Conservation (phyloP, 2,113 vertebrate genomes). For the Dicerorhinus sumatrensis region DNA sequence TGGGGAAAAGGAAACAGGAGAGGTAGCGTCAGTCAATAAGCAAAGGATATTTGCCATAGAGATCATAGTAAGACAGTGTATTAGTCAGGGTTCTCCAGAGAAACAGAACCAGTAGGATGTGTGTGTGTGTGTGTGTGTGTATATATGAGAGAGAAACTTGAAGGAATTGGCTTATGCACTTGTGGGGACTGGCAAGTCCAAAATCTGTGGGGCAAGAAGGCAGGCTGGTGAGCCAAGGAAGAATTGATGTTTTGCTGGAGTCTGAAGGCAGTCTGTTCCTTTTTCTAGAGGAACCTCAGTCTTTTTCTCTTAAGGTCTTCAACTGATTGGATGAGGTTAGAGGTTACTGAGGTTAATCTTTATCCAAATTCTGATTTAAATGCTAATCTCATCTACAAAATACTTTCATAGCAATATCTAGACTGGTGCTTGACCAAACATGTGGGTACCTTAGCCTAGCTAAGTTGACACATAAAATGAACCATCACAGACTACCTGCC, state of each 20-base stretch:
- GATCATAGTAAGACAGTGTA: background rate
- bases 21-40: background rate
- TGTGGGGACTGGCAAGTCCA: background rate
- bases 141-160: background rate
- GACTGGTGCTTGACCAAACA: background rate
- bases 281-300: background rate
- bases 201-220: background rate
- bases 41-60: background rate
- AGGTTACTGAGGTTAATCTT: background rate
- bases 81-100: background rate
- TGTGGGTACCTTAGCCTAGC: background rate
- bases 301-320: background rate
- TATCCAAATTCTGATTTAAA: background rate
- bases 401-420: background rate
- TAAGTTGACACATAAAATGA: background rate
- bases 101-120: background rate
- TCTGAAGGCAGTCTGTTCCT: background rate
- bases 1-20: background rate
- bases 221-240: background rate
- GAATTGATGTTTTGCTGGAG: accelerated
- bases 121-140: background rate
- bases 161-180: background rate
- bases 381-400: background rate
- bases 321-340: background rate
- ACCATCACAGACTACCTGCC: background rate